Percentiles rank a stretch among this genome's conserved stretches.
These are phyloP conservation scores for Catotricha subobsoleta DNA, from an alignment of 2,888 invertebrate species.

Conservation along the genomic window DNA sequence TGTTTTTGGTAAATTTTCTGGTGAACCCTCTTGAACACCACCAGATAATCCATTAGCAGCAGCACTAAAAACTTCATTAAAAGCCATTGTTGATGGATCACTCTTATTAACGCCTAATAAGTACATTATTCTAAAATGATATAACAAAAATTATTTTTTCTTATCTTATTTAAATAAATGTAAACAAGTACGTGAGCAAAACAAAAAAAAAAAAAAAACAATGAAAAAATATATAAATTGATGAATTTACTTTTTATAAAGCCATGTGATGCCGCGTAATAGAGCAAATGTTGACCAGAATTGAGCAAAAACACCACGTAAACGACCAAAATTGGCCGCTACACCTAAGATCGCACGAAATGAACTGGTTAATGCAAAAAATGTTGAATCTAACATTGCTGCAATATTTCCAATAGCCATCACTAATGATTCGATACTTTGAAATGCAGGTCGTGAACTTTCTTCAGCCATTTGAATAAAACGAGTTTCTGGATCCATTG, in stretches of 20 bases:
- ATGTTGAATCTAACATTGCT: slow-evolving; percentile 93
- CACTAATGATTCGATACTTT: slow-evolving; percentile 83
- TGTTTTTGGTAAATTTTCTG: slow-evolving; percentile 14
- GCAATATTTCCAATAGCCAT: slow-evolving; percentile 84
- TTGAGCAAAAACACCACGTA: slow-evolving; percentile 67
- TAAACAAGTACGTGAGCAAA: neutral
- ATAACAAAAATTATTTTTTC: neutral
- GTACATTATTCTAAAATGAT: slow-evolving; percentile 20
- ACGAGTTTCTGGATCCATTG: slow-evolving; percentile 28
- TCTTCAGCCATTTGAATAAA: slow-evolving; percentile 83
- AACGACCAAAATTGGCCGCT: slow-evolving; percentile 80
- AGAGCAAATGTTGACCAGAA: slow-evolving; percentile 77
- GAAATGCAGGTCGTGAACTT: slow-evolving; percentile 79
- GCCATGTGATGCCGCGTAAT: slow-evolving; percentile 60
- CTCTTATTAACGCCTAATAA: slow-evolving; percentile 24
- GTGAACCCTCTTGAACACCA: slow-evolving; percentile 26
- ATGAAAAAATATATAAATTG: neutral
- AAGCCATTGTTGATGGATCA: slow-evolving; percentile 26
- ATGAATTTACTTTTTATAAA: slow-evolving; percentile 42
- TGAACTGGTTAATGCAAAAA: slow-evolving; percentile 86
- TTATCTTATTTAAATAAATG: neutral
- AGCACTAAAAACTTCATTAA: slow-evolving; percentile 31
- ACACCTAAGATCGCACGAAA: slow-evolving; percentile 91
- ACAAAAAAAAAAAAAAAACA: slow-evolving; percentile 1
- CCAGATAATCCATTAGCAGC: slow-evolving; percentile 25